These are phyloP conservation scores for Colletes collaris DNA, from an alignment of 2,888 invertebrate species.

Conservation along the genomic window DNA sequence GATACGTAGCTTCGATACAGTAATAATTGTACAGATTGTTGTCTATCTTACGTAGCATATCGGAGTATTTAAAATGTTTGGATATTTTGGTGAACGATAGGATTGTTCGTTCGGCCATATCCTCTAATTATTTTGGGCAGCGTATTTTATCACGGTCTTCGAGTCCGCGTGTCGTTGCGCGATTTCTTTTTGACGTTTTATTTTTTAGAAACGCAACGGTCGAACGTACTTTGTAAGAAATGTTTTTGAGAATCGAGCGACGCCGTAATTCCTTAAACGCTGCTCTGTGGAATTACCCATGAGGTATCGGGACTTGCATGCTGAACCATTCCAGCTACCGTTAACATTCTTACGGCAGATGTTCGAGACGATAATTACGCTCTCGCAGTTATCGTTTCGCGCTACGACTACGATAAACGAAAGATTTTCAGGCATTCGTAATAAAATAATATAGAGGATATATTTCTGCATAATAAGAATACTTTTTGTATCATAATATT, in stretches of 20 bases:
- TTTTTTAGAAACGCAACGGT: neutral
- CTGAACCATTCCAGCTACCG: constrained; percentile 29
- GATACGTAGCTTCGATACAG: too few species aligned
- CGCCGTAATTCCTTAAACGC: neutral
- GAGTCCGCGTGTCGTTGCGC: neutral
- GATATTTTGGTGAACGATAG: neutral
- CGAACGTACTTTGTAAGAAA: constrained; percentile 1
- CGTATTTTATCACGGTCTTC: neutral
- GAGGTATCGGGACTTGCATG: constrained; percentile 8
- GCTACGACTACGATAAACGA: constrained; percentile 6
- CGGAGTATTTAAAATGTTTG: neutral
- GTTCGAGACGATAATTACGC: constrained; percentile 40
- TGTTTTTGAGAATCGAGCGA: neutral
- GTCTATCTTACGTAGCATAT: neutral
- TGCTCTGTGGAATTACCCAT: neutral
- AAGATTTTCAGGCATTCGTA: constrained; percentile 18
- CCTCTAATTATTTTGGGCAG: neutral
- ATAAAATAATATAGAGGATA: constrained; percentile 3
- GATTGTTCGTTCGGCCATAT: neutral
- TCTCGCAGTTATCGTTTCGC: constrained; percentile 31
- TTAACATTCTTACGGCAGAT: constrained; percentile 36
- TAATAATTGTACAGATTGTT: too few species aligned
- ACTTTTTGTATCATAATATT: constrained; percentile 26
- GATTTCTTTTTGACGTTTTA: too few species aligned
- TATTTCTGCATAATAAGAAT: constrained; percentile 14